Base-by-base conservation (phyloP, 30 jellyfish, hydroid and myxozoan genomes). In the Rhopilema esculentum region DNA sequence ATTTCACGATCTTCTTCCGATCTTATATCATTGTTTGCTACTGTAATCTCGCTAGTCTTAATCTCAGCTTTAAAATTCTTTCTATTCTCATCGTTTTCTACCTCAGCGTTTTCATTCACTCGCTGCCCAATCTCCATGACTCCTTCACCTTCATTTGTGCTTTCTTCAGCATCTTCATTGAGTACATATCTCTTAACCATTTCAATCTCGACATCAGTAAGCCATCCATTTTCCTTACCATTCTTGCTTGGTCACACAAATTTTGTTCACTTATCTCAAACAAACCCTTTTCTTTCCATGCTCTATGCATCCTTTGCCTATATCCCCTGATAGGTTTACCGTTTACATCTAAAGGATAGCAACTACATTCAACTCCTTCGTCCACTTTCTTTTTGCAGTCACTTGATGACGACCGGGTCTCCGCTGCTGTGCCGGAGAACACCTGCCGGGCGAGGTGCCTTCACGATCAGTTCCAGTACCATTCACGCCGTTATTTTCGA, bases 391-490 rank as follows among this genome's bases (percentile, higher is more conserved):
- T 72, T 68, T 27, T 21, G 31, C 83, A 72, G 69, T 72, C 19
- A 12, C 31, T n/a, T 27, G 83, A 68, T 68, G 79, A 68, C 79
- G 79, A 68, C 79, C 79, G 79, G 74, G 79, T 68, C 79, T n/a
- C 79, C 83, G 69, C 67, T 72, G 69, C 28, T 48, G 83, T 29
- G 68, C 83, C 69, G 30, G 83, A 51, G 83, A 24, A 72, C 83
- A 72, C 83, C 83, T 72, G 83, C 83, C 83, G 83, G 83, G 83
- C 69, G 83, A 72, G 49, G 69, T 29, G 40, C 83, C 69, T 72
- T 72, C 67, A 72, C 70, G 19, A 15, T 12, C 27, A 32, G 83
- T 32, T 72, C 83, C 74, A 64, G 74, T 64, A 8, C 74, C 24
- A 64, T 64, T 64, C 74, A 64, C 74, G 74, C 74, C 18, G 74